phyloP scores from a whole-genome alignment of 2,113 vertebrate species.

The Misgurnus mizolepis region DNA sequence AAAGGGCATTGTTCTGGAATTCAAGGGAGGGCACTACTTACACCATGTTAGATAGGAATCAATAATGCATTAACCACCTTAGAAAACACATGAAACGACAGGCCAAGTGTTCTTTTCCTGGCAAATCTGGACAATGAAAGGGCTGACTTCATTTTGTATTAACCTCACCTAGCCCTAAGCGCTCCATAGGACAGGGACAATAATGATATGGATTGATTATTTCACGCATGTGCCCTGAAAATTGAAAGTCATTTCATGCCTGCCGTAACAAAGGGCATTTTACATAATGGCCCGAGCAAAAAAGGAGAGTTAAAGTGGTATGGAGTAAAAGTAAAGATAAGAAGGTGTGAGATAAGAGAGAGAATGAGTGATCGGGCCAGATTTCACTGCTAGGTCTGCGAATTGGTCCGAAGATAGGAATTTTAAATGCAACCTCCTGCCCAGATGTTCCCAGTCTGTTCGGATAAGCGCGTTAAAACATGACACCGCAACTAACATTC shows the following conservation, averaged over 20 bases:
- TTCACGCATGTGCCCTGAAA: slow-evolving; percentile 45
- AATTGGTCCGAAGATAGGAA: slow-evolving; percentile 63
- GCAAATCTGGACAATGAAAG: slow-evolving; percentile 65
- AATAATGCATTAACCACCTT: slow-evolving; percentile 75
- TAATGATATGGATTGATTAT: slow-evolving; percentile 56
- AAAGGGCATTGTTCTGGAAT: slow-evolving; percentile 52
- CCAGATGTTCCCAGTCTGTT: slow-evolving; percentile 67
- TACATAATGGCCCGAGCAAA: slow-evolving; percentile 36
- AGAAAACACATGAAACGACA: slow-evolving; percentile 65
- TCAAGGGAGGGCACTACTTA: slow-evolving; percentile 63
- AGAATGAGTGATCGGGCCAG: slow-evolving; percentile 29
- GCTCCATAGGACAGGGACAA: slow-evolving; percentile 46
- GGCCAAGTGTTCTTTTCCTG: slow-evolving; percentile 61
- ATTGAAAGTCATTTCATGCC: slow-evolving; percentile 58
- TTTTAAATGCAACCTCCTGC: slow-evolving; percentile 61
- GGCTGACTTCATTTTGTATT: slow-evolving; percentile 65
- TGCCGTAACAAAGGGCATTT: slow-evolving; percentile 50
- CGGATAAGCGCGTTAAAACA: slow-evolving; percentile 55
- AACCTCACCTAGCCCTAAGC: slow-evolving; percentile 53
- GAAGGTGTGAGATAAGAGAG: slow-evolving; percentile 45
- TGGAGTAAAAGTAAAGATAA: slow-evolving; percentile 35
- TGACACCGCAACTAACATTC: slow-evolving; percentile 55
- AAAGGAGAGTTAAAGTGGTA: slow-evolving; percentile 20
- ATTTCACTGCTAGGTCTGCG: slow-evolving; percentile 58
- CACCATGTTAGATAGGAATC: slow-evolving; percentile 69